Conservation (phyloP, 1,140 invertebrate species). For the Brachionus rubens region DNA sequence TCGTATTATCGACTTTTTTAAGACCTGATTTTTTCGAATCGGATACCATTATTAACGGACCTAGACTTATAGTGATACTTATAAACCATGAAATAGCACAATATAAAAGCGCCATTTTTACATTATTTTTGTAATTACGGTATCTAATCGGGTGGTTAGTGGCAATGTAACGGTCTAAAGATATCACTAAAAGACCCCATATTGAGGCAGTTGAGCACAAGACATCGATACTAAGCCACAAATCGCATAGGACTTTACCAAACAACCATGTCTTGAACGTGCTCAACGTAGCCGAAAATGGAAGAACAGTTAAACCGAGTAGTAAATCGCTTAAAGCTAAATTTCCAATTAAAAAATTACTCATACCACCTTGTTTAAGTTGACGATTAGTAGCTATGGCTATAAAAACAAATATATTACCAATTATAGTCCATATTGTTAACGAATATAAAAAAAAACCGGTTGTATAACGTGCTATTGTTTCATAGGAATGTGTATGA, state of each 20-base stretch:
- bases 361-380: constrained; percentile 54
- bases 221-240: constrained; percentile 53
- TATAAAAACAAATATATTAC: constrained; percentile 57
- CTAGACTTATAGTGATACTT: constrained; percentile 48
- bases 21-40: constrained; percentile 52
- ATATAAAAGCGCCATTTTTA: constrained; percentile 54
- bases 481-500: too few relatives aligned
- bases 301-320: constrained; percentile 57
- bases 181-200: constrained; percentile 59
- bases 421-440: constrained; percentile 58
- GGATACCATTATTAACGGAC: not conserved
- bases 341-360: constrained; percentile 61
- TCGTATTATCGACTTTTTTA: constrained; percentile 52
- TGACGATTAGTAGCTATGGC: constrained; percentile 56
- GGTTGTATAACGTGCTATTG: not conserved
- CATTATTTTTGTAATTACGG: constrained; percentile 52
- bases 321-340: constrained; percentile 59
- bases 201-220: constrained; percentile 61
- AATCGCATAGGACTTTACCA: constrained; percentile 50
- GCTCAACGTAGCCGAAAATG: constrained; percentile 52
- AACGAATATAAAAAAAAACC: constrained; percentile 49
- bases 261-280: constrained; percentile 57
- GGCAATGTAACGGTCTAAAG: constrained; percentile 59
- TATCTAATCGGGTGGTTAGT: constrained; percentile 61
- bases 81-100: constrained; percentile 60